phyloP scores from a whole-genome alignment of 1,140 invertebrate species.

The Idris sp. region DNA sequence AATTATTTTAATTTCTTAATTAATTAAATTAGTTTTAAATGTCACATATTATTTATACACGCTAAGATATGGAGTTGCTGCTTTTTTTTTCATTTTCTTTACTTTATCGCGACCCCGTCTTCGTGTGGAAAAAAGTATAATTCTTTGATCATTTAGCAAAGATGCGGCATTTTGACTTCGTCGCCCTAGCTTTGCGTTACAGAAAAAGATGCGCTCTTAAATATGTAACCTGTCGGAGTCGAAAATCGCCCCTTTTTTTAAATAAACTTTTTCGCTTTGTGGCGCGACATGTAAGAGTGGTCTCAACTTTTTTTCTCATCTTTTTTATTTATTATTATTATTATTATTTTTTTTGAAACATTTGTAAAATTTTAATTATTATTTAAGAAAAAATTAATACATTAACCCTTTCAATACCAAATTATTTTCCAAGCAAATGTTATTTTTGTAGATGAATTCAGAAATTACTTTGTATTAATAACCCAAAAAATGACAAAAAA shows the following conservation, averaged over 20 bases:
- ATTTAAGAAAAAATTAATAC: no score
- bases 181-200: conserved; percentile 32
- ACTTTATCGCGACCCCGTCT: conserved; percentile 50
- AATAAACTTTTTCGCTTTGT: conserved; percentile 43
- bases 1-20: background rate
- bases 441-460: no score
- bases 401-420: no score
- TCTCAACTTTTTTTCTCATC: conserved; percentile 43
- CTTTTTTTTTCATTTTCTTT: background rate
- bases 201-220: conserved; percentile 48
- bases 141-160: conserved; percentile 75
- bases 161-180: conserved; percentile 57
- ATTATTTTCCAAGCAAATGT: no score
- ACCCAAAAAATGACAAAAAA: no score
- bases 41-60: no score
- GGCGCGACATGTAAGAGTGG: conserved; percentile 41
- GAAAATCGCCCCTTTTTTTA: conserved; percentile 42
- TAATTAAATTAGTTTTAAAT: no score
- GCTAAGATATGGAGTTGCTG: no score
- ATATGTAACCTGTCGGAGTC: conserved; percentile 49
- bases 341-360: no score
- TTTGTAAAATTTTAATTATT: no score
- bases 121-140: conserved; percentile 73
- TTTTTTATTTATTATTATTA: conserved; percentile 33
- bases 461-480: no score